Evolutionary conservation across 2,888 invertebrate species (phyloP), one percentile per base, ranked within the genome.

Genomic region (Ormia ochracea): DNA sequence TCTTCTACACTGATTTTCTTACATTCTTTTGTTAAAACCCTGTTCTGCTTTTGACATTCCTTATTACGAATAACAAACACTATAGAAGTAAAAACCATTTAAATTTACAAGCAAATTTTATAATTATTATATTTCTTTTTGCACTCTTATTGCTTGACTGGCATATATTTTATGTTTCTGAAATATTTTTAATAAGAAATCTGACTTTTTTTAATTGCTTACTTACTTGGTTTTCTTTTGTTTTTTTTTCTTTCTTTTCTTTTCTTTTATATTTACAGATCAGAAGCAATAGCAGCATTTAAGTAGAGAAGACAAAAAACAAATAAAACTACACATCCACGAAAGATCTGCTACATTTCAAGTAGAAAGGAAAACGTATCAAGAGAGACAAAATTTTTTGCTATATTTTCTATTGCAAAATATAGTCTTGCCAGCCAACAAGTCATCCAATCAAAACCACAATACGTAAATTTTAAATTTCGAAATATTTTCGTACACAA

Each of bases 391-490:
- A 59, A 59, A 28, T 70, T 38, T 41, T 50, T 19, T 38, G 28
- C 14, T 21, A 21, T 31, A 4, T 28, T 31, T 41, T 26, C 26
- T n/a, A n/a, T n/a, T n/a, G 12, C 19, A 31, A 72, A 14, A 4
- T 28, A 31, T 1, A 26, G 4, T 4, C n/a, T 33, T 54, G 41
- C 43, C 50, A 45, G 9, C 21, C 48, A 48, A 43, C 7, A 12
- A 26, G 36, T 21, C 63, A 63, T 17, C 52, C 50, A 68, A 75
- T 43, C 31, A 75, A 59, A 66, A 68, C 5, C 26, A 17, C 26
- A 76, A 63, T 63, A 76, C 54, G 38, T 54, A 70, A 56, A 54
- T 76, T 73, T 70, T 2, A 28, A 50, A 66, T 73, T 56, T 74
- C 48, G 59, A 66, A 66, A 74, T 74, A 74, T 74, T 66, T 66